These are phyloP conservation scores for Aspidiotus destructor DNA, from an alignment of 2,888 invertebrate species.

Conservation along the genomic window DNA sequence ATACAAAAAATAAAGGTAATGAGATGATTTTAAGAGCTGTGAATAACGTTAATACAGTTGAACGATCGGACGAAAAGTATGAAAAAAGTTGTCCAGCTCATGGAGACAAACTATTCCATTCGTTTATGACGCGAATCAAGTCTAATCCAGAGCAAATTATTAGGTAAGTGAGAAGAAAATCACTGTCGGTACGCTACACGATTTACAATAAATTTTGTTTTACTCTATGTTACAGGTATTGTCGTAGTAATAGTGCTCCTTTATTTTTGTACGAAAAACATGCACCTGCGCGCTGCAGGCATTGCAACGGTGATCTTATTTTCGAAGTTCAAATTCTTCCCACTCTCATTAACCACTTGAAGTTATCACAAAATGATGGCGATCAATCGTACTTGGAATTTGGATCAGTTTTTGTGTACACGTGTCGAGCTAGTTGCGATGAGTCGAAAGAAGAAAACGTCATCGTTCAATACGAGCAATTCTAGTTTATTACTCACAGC, in stretches of 20 bases:
- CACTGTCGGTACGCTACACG: background rate
- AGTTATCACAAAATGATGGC: slow-evolving; percentile 41
- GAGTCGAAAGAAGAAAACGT: slow-evolving; percentile 59
- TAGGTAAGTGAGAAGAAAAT: slow-evolving; percentile 48
- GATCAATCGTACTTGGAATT: slow-evolving; percentile 54
- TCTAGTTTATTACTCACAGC: slow-evolving; percentile 27
- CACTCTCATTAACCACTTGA: slow-evolving; percentile 61
- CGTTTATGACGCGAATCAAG: slow-evolving; percentile 62
- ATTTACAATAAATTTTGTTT: background rate
- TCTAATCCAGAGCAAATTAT: slow-evolving; percentile 71
- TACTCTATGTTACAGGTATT: slow-evolving; percentile 51
- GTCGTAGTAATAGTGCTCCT: slow-evolving; percentile 56
- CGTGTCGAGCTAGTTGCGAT: slow-evolving; percentile 73
- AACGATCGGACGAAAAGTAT: slow-evolving; percentile 52
- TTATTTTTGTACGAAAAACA: slow-evolving; percentile 57
- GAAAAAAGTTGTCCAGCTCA: slow-evolving; percentile 70
- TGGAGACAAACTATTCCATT: slow-evolving; percentile 72
- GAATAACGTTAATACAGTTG: slow-evolving; percentile 15
- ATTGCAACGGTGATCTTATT: slow-evolving; percentile 60
- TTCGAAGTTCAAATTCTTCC: slow-evolving; percentile 81
- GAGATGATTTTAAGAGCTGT: slow-evolving; percentile 18
- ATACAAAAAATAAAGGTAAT: slow-evolving; percentile 35
- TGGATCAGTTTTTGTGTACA: slow-evolving; percentile 75
- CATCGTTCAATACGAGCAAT: slow-evolving; percentile 61
- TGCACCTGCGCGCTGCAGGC: slow-evolving; percentile 48